Base-by-base conservation (phyloP, 2,113 vertebrate genomes). In the Chloebia gouldiae region DNA sequence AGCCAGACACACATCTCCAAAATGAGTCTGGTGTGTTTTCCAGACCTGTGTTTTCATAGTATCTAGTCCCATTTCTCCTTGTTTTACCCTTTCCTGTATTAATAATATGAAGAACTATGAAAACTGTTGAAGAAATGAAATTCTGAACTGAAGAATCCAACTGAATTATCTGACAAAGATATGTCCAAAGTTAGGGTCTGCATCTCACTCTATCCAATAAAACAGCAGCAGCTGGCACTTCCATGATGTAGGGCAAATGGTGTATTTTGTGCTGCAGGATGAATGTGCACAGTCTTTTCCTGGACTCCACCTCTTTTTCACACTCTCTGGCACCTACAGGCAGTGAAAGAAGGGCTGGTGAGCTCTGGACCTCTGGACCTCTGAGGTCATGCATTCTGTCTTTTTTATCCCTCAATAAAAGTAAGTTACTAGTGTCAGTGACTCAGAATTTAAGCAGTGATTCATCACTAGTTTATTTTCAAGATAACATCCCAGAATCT, bases 171-270 rank as follows among this genome's bases (percentile, higher is more conserved):
- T 44, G n/a, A 61, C 19, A 64, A 84, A 42, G 13, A 60, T 37
- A 15, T 11, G 40, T 64, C 25, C 31, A 37, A 33, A 42, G 2
- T 45, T 49, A 57, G 44, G 14, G 18, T 27, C 27, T 68, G 47
- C 24, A 27, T 60, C 40, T 61, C 22, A 44, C 37, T 59, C 54
- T 44, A 47, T 49, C 31, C 51, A 37, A 66, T 24, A 66, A 77
- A 51, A 17, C 28, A 71, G 5, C 28, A 66, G 25, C 49, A 75
- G 19, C 33, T 51, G 51, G 7, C 27, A 42, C 44, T 87, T 85
- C 57, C 4, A 0, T 2, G 4, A 14, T 37, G 4, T 31, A 42
- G 37, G 31, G 2, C 6, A 40, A 28, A 54, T 40, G 16, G 11
- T 18, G 15, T 40, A 40, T 90, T 93, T 65, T 59, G 45, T 19